Base-by-base conservation (phyloP, 92 coral and sea anemone genomes). In the Paragorgia papillata region DNA sequence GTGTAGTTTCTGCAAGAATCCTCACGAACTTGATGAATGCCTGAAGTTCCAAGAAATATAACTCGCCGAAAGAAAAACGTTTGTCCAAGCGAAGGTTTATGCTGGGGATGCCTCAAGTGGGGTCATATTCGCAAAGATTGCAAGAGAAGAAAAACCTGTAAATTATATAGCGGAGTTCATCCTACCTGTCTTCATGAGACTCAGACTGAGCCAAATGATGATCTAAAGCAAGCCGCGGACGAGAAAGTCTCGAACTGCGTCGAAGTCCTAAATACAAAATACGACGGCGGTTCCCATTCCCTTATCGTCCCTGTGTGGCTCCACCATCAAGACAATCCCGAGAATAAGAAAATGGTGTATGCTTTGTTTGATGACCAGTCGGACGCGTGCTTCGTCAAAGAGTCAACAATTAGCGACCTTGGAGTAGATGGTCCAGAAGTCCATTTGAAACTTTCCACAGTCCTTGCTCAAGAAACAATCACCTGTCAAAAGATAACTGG, bases 221-320 rank as follows among this genome's bases (percentile, higher is more conserved):
- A n/a, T n/a, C n/a, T n/a, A n/a, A n/a, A n/a, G n/a, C n/a, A n/a
- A n/a, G 29, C 46, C 33, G 29, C 57, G 20, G n/a, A n/a, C n/a
- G n/a, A n/a, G n/a, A n/a, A n/a, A n/a, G 29, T 57, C 35, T 83
- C 59, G n/a, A 58, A 50, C 49, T 46, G 74, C 28, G 46, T 78
- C 20, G 39, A 53, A n/a, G 60, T 51, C 10, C 65, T 74, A 13
- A 34, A 55, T 18, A 13, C 61, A 22, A n/a, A 51, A 17, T 6
- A 51, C 3, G 6, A 7, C 26, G 26, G 58, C 17, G 21, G 58
- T 5, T 3, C 6, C 17, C 58, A 51, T n/a, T 5, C 58, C 21
- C 6, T 51, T 5, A 86, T 75, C 20, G 83, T 86, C n/a, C 89
- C 86, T 13, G 83, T 76, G 17, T 81, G 87, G 87, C 81, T 87